Base-by-base conservation (phyloP, 2,888 invertebrate genomes). In the Calephelis perditalis region DNA sequence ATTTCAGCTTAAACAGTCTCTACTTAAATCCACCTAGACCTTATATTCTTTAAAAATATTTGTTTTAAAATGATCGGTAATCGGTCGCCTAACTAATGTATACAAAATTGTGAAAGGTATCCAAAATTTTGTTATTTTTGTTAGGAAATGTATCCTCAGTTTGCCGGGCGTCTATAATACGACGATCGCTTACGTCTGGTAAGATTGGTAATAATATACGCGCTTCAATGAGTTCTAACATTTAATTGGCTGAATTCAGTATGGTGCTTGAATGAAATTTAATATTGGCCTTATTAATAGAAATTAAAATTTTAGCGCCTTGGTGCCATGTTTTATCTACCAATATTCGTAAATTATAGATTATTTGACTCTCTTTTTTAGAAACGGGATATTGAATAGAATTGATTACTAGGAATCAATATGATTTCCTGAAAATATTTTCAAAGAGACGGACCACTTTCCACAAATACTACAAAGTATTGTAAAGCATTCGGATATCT, bases 121-220 rank as follows among this genome's bases (percentile, higher is more conserved):
- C 6, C 6, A 40, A 40, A 40, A 40, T 8, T 40, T 1, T 52
- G 9, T 52, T 36, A 47, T 60, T 63, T 63, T 63, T 12, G 57
- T 26, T 63, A 67, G 66, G 62, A 15, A 65, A 67, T 56, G 61
- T 55, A 12, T 52, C 63, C 9, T 54, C 66, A 46, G 60, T 65
- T 40, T 59, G 62, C 63, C 63, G 66, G 45, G 60, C 65, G 11
- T 67, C 66, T 10, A 62, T 67, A 44, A 65, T 66, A 52, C 63
- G 66, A 46, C 65, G 67, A 46, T 66, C 67, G 37, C 65, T 66
- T 49, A 66, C 55, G 47, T 61, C 57, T 46, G 67, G 67, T 67
- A 65, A 66, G 67, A 62, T 43, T 40, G 6, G 35, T n/a, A 44
- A 46, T 15, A 26, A 37, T 15, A 56, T 26, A 54, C 11, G 37